Percentiles rank a stretch among this genome's conserved stretches.
phyloP scores from a whole-genome alignment of 2,888 invertebrate genomes.

The Tridacna crocea region DNA sequence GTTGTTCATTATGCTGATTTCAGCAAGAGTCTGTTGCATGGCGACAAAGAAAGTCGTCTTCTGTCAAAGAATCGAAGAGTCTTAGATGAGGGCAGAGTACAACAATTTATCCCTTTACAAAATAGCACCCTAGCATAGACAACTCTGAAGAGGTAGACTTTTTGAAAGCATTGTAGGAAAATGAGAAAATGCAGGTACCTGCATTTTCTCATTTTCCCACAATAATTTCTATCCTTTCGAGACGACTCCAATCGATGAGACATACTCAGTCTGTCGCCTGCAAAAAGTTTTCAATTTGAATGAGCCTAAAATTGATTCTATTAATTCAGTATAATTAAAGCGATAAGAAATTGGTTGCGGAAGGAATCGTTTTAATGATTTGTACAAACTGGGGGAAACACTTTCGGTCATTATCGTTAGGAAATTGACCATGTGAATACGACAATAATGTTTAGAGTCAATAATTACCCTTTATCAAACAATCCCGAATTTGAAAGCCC shows the following conservation, averaged over 20 bases:
- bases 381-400: too few relatives aligned
- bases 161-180: background rate
- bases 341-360: background rate
- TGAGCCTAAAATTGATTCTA: background rate
- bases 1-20: background rate
- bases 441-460: too few relatives aligned
- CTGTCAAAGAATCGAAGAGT: background rate
- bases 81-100: background rate
- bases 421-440: too few relatives aligned
- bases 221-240: background rate
- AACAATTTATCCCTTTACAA: background rate
- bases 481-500: too few relatives aligned
- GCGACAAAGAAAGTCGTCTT: background rate
- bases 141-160: background rate
- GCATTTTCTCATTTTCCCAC: background rate
- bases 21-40: background rate
- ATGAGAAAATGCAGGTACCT: background rate
- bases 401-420: too few relatives aligned
- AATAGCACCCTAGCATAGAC: background rate
- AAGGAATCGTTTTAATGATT: background rate
- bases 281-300: background rate
- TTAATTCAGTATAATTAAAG: background rate
- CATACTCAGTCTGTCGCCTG: background rate
- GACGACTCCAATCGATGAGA: background rate
- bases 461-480: too few relatives aligned